phyloP scores from a whole-genome alignment of 2,113 vertebrate genomes.

The Platycercus adscitus region DNA sequence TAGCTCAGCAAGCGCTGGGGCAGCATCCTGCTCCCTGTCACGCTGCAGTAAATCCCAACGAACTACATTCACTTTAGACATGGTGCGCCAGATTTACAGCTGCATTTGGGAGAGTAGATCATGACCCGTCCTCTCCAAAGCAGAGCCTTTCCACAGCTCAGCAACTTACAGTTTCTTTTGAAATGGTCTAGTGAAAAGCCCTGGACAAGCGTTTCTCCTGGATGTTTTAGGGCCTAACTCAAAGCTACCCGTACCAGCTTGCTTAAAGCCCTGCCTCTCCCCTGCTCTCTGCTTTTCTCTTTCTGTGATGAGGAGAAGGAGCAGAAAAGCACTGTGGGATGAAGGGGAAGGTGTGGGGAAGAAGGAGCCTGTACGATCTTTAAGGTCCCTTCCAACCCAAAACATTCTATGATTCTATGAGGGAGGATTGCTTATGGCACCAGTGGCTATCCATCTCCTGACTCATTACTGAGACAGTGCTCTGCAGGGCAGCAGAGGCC shows the following conservation, averaged over 20 bases:
- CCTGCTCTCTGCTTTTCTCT: neutral
- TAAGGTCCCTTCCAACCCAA: neutral
- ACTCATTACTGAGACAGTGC: rapidly evolving
- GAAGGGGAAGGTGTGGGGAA: neutral
- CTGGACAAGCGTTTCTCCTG: neutral
- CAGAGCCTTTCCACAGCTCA: neutral
- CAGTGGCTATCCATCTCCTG: neutral
- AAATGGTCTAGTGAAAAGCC: neutral
- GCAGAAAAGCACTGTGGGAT: neutral
- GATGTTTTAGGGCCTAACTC: neutral
- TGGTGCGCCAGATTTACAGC: neutral
- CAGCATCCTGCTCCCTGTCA: neutral
- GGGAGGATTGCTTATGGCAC: neutral
- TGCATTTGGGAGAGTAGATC: neutral
- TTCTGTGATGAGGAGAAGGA: neutral
- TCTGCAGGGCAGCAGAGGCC: neutral
- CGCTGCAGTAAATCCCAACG: neutral
- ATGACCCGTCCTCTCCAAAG: neutral
- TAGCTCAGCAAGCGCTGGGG: neutral
- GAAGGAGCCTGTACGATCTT: neutral
- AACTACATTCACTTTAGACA: neutral
- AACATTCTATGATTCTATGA: neutral
- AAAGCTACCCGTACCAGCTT: neutral
- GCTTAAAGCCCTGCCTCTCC: neutral
- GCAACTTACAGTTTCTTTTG: neutral